Conservation (phyloP, 2,888 invertebrate species). For the Tyria jacobaeae region DNA sequence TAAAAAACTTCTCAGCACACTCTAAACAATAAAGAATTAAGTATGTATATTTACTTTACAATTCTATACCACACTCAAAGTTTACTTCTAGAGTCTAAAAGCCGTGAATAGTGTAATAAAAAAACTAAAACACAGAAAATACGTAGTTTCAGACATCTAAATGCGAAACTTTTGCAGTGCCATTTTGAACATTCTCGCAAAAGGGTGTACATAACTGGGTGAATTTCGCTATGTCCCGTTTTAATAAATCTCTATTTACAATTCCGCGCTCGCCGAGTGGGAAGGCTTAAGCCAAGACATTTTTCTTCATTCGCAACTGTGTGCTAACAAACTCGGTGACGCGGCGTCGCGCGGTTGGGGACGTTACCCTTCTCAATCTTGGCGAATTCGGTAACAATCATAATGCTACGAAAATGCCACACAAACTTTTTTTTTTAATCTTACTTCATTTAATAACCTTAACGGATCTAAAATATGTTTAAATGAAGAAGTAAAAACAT, state of each 20-base stretch:
- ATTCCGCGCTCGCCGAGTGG: conserved; percentile 78
- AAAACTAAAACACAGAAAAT: conserved; percentile 6
- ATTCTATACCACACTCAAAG: not conserved
- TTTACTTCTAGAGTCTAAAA: conserved; percentile 6
- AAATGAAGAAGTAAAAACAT: not conserved
- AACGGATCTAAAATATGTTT: no score
- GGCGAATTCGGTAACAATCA: conserved; percentile 69
- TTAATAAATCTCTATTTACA: conserved; percentile 86
- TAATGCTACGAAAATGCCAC: conserved; percentile 51
- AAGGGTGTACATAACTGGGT: conserved; percentile 66
- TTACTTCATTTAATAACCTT: conserved; percentile 51
- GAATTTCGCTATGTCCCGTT: conserved; percentile 77
- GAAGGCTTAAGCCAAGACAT: conserved; percentile 84
- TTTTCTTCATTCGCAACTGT: conserved; percentile 84
- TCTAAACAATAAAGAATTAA: not conserved
- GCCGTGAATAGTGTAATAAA: not conserved
- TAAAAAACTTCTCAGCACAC: not conserved
- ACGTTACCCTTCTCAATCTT: conserved; percentile 74
- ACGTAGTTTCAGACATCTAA: conserved; percentile 40
- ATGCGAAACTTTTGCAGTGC: conserved; percentile 57
- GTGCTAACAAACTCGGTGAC: conserved; percentile 78
- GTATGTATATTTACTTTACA: not conserved
- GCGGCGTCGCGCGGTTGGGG: conserved; percentile 61
- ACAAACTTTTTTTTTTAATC: conserved; percentile 59
- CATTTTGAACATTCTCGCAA: conserved; percentile 59